A percentile compares a stretch with the other conserved stretches of the same genome.
Conservation (phyloP, 2,888 invertebrate genomes). For the Hermaeophaga mercurialis region DNA sequence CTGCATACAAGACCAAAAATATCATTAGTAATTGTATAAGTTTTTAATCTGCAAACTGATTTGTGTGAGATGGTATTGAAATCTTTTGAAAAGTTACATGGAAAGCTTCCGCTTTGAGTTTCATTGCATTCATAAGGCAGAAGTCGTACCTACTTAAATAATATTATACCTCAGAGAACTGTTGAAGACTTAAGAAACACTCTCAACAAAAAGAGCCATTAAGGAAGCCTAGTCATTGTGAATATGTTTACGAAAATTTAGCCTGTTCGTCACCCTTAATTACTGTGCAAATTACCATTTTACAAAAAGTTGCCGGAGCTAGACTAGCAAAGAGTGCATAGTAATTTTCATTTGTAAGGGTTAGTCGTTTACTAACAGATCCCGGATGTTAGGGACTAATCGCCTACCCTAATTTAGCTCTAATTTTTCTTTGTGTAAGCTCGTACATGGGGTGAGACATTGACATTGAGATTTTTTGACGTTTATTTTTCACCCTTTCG, state of each 20-base stretch:
- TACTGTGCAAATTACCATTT: slow-evolving; percentile 23
- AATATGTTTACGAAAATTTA: not conserved
- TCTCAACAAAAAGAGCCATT: slow-evolving; percentile 1
- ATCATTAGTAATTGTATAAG: too few relatives aligned
- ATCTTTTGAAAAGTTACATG: too few relatives aligned
- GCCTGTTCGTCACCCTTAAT: slow-evolving; percentile 14
- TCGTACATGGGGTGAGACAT: too few relatives aligned
- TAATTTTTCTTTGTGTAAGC: slow-evolving; percentile 3
- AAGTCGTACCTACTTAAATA: not conserved
- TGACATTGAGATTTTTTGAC: too few relatives aligned
- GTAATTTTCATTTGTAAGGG: not conserved
- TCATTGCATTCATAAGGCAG: too few relatives aligned
- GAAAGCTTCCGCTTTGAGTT: too few relatives aligned
- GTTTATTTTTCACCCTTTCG: too few relatives aligned
- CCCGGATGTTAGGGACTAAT: slow-evolving; percentile 1
- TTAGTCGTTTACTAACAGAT: not conserved
- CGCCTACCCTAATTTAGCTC: slow-evolving; percentile 1
- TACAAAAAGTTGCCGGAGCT: slow-evolving; percentile 11
- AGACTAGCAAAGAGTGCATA: not conserved
- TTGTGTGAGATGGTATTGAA: too few relatives aligned
- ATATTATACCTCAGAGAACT: not conserved
- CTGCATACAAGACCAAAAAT: too few relatives aligned
- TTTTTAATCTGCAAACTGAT: too few relatives aligned
- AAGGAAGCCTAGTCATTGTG: not conserved
- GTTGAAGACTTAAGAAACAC: not conserved